These are phyloP conservation scores for Aphelocoma californica DNA, from an alignment of 2,797 vertebrate genomes.

Conservation along the genomic window DNA sequence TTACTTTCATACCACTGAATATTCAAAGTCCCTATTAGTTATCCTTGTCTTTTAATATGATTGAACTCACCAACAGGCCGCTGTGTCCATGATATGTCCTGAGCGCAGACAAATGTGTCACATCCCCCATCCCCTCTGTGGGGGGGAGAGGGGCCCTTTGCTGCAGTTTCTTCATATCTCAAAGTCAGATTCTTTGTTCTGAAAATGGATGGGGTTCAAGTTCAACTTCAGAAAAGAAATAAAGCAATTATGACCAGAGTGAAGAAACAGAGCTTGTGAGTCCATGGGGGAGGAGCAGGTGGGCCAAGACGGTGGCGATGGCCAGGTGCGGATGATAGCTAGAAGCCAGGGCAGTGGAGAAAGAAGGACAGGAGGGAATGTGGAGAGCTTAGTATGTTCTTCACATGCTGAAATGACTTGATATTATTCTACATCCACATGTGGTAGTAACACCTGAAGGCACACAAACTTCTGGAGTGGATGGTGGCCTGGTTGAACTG, in stretches of 20 bases:
- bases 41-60: constrained; percentile 20
- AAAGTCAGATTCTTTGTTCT: constrained; percentile 1
- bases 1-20: constrained; percentile 32
- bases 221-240: not conserved
- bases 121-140: not conserved
- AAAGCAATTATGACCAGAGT: not conserved
- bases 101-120: not conserved
- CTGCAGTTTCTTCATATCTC: not conserved
- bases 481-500: not conserved
- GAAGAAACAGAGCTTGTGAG: not conserved
- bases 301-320: not conserved
- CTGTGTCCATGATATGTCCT: not conserved
- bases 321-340: not conserved
- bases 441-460: not conserved
- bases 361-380: not conserved
- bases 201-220: not conserved
- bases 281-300: not conserved
- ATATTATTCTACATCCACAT: not conserved
- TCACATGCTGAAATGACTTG: not conserved
- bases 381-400: not conserved
- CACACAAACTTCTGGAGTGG: not conserved
- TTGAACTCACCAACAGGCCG: not conserved
- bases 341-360: not conserved
- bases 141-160: fast-evolving
- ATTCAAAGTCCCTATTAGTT: constrained; percentile 37